Percentiles rank a stretch among this genome's conserved stretches.
These are phyloP conservation scores for Sandelia bainsii DNA, from an alignment of 2,797 vertebrate genomes.

Conservation along the genomic window DNA sequence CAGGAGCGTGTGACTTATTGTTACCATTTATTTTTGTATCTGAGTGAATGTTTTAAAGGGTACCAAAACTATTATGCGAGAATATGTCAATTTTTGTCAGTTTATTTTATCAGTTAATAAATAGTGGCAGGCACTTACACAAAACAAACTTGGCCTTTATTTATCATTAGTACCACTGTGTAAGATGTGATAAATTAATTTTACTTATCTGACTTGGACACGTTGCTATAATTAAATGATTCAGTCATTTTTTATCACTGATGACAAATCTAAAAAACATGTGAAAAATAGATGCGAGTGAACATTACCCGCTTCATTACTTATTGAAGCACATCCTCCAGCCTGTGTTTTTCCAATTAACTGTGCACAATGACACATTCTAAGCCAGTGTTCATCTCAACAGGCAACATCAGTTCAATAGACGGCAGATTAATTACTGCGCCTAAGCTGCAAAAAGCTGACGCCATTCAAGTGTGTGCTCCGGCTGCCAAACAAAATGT, in stretches of 20 bases:
- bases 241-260: not conserved
- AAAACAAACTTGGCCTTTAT: not conserved
- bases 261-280: not conserved
- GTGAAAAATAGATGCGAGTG: not conserved
- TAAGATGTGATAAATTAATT: slow-evolving; percentile 4
- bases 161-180: not conserved
- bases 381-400: slow-evolving; percentile 18
- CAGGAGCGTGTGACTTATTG: not conserved
- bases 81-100: not conserved
- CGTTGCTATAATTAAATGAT: not conserved
- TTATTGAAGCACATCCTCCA: slow-evolving; percentile 20
- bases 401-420: slow-evolving; percentile 11
- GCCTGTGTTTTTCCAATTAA: slow-evolving; percentile 28
- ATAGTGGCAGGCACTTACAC: not conserved
- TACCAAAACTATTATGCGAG: not conserved
- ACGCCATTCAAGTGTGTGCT: not conserved
- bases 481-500: not conserved
- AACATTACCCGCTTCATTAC: slow-evolving; percentile 11
- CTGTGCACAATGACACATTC: slow-evolving; percentile 9
- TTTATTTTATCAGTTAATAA: not conserved
- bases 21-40: no score
- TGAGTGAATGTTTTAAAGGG: not conserved
- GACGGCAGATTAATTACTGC: slow-evolving; percentile 22
- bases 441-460: slow-evolving; percentile 9
- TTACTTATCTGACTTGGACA: not conserved